Evolutionary conservation across 2,113 vertebrate genomes (phyloP).

Genomic region (Corythornis cristatus): DNA sequence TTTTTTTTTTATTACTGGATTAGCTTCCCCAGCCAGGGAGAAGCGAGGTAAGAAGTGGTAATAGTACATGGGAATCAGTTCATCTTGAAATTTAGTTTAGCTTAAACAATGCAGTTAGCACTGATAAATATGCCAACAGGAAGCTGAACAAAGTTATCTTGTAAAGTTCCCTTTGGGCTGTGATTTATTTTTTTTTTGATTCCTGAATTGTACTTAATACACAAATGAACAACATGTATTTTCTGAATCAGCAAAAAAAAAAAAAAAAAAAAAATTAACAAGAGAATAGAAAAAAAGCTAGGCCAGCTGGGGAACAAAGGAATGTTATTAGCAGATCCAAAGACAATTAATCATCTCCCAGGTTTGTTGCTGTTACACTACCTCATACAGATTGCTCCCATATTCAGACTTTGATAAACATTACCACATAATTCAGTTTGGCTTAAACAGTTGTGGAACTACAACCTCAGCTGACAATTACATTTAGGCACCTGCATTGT

Average conservation of each 20-base stretch:
- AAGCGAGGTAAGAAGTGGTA: background rate
- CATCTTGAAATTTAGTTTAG: background rate
- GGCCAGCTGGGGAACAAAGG: background rate
- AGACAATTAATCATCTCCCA: background rate
- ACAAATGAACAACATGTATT: background rate
- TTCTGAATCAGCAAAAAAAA: background rate
- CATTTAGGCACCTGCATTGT: background rate
- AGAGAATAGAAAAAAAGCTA: background rate
- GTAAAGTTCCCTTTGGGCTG: background rate
- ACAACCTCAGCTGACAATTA: background rate
- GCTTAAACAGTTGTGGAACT: background rate
- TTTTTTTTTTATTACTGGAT: background rate
- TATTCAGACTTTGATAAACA: background rate
- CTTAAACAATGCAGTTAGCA: background rate
- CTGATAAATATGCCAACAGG: background rate
- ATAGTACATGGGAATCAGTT: background rate
- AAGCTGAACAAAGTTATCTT: background rate
- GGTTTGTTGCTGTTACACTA: background rate
- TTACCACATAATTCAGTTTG: background rate
- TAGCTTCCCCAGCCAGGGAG: background rate
- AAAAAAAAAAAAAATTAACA: background rate
- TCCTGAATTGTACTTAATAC: background rate
- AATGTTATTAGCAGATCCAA: background rate
- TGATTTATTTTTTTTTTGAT: background rate
- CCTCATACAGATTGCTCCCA: background rate